phyloP scores from a whole-genome alignment of 1,140 invertebrate genomes.

The Nasonia vitripennis region DNA sequence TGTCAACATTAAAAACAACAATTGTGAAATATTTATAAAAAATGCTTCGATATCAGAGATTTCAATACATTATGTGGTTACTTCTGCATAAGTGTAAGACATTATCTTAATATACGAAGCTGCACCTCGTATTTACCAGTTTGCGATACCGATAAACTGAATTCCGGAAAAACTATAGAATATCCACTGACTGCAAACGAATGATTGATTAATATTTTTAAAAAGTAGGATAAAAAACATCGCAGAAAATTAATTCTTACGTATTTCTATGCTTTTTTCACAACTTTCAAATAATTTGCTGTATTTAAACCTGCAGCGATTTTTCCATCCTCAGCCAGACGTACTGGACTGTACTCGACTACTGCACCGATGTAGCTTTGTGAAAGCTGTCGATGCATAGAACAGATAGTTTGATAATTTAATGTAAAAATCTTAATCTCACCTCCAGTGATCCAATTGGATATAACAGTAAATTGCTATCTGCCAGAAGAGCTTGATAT shows the following conservation, averaged over 20 bases:
- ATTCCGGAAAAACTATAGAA: slow-evolving; percentile 91
- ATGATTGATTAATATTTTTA: no score
- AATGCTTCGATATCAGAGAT: no score
- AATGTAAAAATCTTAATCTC: no score
- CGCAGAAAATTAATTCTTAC: slow-evolving; percentile 5
- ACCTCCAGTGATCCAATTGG: no score
- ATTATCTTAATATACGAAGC: slow-evolving; percentile 56
- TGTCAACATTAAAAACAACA: slow-evolving; percentile 49
- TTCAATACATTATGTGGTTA: not conserved
- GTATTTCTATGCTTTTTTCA: slow-evolving; percentile 25
- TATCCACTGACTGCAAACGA: slow-evolving; percentile 79
- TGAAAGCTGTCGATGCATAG: no score
- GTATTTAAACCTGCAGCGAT: not conserved
- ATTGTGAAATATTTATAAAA: no score
- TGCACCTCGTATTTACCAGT: slow-evolving; percentile 3
- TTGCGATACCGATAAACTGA: slow-evolving; percentile 72
- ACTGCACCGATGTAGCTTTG: slow-evolving; percentile 39
- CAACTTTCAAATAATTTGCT: slow-evolving; percentile 41
- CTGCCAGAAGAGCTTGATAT: no score
- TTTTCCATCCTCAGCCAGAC: not conserved
- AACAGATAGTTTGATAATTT: no score
- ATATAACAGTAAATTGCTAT: no score
- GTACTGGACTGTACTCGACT: slow-evolving; percentile 40
- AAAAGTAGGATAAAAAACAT: no score
- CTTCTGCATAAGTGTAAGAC: slow-evolving; percentile 2